phyloP scores from a whole-genome alignment of 2,888 invertebrate genomes.

The Lamellibrachia satsuma region DNA sequence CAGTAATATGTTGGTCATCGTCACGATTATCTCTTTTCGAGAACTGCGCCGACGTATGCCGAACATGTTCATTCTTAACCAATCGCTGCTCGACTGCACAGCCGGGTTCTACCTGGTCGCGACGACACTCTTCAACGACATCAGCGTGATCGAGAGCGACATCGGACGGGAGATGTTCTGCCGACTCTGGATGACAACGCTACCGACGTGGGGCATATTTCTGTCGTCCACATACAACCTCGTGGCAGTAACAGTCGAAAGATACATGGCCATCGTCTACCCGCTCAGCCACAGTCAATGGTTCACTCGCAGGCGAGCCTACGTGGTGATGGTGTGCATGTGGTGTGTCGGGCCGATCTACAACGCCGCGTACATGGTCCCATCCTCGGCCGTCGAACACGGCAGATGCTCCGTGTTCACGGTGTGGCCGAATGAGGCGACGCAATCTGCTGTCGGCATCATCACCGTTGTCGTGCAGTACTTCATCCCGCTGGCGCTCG shows the following conservation, averaged over 20 bases:
- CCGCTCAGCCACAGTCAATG: slow-evolving; percentile 34
- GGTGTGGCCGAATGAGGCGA: not conserved
- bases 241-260: slow-evolving; percentile 36
- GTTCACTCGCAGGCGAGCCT: slow-evolving; percentile 23
- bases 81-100: slow-evolving; percentile 35
- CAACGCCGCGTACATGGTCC: slow-evolving; percentile 31
- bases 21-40: slow-evolving; percentile 30
- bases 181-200: slow-evolving; percentile 32
- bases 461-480: slow-evolving; percentile 21
- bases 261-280: slow-evolving; percentile 35
- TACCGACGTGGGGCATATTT: slow-evolving; percentile 31
- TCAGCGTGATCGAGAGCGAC: not conserved
- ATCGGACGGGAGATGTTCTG: slow-evolving; percentile 31
- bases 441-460: not conserved
- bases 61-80: slow-evolving; percentile 39
- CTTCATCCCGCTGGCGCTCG: slow-evolving; percentile 24
- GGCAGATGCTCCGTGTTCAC: slow-evolving; percentile 18
- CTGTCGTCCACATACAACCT: slow-evolving; percentile 36
- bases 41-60: slow-evolving; percentile 32
- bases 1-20: slow-evolving; percentile 33
- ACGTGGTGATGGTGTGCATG: slow-evolving; percentile 21
- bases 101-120: slow-evolving; percentile 34
- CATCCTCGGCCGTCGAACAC: slow-evolving; percentile 26
- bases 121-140: slow-evolving; percentile 27
- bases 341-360: slow-evolving; percentile 30